Percentiles rank a stretch among this genome's conserved stretches.
Evolutionary conservation across 2,888 invertebrate species (phyloP).

Genomic region (Eupithecia vulgata): DNA sequence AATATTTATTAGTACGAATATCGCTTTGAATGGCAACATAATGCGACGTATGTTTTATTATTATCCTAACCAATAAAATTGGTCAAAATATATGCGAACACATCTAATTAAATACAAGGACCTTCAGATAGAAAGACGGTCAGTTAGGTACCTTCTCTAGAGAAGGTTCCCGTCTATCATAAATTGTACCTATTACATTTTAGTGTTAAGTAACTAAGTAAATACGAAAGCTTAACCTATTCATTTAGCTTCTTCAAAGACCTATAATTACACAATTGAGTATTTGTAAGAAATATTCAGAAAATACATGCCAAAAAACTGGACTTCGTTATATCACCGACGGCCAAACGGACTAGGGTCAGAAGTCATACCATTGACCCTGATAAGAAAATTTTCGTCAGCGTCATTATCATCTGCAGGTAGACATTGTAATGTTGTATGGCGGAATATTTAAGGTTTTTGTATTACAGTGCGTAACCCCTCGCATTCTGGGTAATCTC

Average conservation of each 20-base stretch:
- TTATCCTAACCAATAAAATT: neutral
- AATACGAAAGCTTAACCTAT: neutral
- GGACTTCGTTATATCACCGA: constrained; percentile 6
- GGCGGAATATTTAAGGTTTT: neutral
- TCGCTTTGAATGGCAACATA: neutral
- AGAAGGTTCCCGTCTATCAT: neutral
- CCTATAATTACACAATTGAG: neutral
- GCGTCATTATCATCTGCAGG: neutral
- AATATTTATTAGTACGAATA: neutral
- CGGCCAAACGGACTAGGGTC: neutral
- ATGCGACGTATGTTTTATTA: neutral
- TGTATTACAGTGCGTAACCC: too few relatives aligned
- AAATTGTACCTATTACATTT: neutral
- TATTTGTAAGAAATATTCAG: neutral
- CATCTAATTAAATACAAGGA: neutral
- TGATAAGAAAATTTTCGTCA: constrained; percentile 12
- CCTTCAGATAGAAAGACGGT: neutral
- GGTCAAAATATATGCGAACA: neutral
- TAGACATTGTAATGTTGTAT: neutral
- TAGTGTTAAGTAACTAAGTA: neutral
- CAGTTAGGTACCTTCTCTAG: neutral
- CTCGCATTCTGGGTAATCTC: too few relatives aligned
- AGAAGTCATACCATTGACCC: constrained; percentile 7
- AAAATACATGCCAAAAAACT: neutral
- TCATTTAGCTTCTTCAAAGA: neutral